Conservation (phyloP, 2,888 invertebrate genomes). For the Deilephila porcellus region DNA sequence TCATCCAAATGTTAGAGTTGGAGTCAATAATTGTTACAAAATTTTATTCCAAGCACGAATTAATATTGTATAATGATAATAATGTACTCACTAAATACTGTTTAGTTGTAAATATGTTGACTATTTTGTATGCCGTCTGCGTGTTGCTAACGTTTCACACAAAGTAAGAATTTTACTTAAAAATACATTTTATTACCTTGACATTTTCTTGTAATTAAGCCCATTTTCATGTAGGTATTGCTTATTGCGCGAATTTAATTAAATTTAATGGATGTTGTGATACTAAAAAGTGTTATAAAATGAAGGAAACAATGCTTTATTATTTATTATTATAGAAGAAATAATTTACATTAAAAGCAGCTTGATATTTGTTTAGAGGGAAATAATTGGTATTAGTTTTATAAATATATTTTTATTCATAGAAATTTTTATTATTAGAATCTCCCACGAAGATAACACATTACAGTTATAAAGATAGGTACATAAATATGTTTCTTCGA, state of each 20-base stretch:
- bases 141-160: not conserved
- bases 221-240: not conserved
- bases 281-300: not conserved
- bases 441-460: no score
- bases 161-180: constrained; percentile 11
- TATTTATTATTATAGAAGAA: no score
- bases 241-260: constrained; percentile 1
- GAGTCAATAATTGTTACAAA: not conserved
- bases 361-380: no score
- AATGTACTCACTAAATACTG: not conserved
- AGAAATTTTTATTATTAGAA: no score
- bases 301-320: no score
- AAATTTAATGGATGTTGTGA: not conserved
- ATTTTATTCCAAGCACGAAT: not conserved
- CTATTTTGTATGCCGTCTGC: not conserved
- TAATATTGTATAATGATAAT: not conserved
- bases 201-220: not conserved
- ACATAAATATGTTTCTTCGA: no score
- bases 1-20: not conserved
- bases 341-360: no score
- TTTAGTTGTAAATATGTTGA: not conserved
- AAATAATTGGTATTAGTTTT: no score
- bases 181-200: constrained; percentile 5
- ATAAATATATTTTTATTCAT: no score
- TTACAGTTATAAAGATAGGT: no score